Evolutionary conservation across 2,113 vertebrate species (phyloP), one percentile per base, ranked within the genome.

Genomic region (Atrichornis clamosus): DNA sequence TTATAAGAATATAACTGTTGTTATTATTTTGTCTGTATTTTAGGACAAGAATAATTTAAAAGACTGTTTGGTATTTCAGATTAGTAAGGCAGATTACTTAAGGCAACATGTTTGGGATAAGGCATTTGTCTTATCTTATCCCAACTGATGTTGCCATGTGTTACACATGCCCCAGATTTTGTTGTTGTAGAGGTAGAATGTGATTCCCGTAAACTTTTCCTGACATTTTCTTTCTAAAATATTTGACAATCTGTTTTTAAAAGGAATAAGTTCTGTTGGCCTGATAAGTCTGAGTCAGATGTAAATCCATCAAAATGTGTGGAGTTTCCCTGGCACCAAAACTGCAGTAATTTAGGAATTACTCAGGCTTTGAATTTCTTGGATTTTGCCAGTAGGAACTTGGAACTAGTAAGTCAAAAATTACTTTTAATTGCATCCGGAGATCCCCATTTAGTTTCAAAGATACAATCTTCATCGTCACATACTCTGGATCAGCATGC

Each of bases 291-390:
- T 49, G 24, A 73, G 23, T 58, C 79, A 93, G 44, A 63, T 84
- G 46, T 58, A 91, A 90, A 39, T 75, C 64, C 84, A 50, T 33
- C 37, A 91, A 69, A 87, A 88, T 65, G 62, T 53, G 11, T 65
- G 95, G 94, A 93, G 82, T 96, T 97, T 94, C 96, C 95, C 93
- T 96, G 95, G 90, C 90, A 58, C 82, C 4, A 33, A 84, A 92
- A 81, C 11, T 78, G 26, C 30, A 77, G 52, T 27, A 90, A 87
- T 93, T 94, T 75, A 80, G 79, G 60, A 86, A 92, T 89, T 81
- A 89, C 67, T 94, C 64, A 92, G 60, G 67, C 83, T 93, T 84
- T 93, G 56, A 80, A 78, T 84, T 85, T 84, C 68, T 91, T 91
- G 70, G 79, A 80, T 84, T 94, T 93, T 96, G 93, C 64, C 86